These are phyloP conservation scores for Siniperca knerii DNA, from an alignment of 2,113 vertebrate genomes.

Conservation along the genomic window DNA sequence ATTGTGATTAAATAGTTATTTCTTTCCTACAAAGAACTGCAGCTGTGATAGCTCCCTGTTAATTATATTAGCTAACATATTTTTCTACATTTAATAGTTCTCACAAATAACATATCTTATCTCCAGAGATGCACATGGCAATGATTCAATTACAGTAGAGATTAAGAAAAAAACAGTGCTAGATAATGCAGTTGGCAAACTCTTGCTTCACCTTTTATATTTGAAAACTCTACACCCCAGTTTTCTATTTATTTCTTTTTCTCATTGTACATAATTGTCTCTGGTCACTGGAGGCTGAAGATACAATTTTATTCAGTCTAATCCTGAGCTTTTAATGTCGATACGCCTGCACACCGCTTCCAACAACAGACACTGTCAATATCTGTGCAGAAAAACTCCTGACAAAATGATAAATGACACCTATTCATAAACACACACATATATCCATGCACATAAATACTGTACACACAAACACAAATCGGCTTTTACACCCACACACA, in stretches of 20 bases:
- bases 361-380: slow-evolving; percentile 48
- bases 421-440: slow-evolving; percentile 34
- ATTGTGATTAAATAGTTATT: slow-evolving; percentile 82
- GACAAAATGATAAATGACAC: slow-evolving; percentile 67
- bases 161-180: slow-evolving; percentile 37
- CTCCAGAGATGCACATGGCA: slow-evolving; percentile 82
- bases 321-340: slow-evolving; percentile 49
- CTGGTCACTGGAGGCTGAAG: slow-evolving; percentile 28
- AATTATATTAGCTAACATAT: slow-evolving; percentile 85
- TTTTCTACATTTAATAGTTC: slow-evolving; percentile 82
- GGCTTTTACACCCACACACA: slow-evolving; percentile 45
- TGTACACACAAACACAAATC: slow-evolving; percentile 30
- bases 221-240: slow-evolving; percentile 46
- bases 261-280: slow-evolving; percentile 42
- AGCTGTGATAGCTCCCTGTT: slow-evolving; percentile 85
- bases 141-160: slow-evolving; percentile 79
- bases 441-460: slow-evolving; percentile 61
- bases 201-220: slow-evolving; percentile 49
- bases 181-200: slow-evolving; percentile 47
- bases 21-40: slow-evolving; percentile 80
- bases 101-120: slow-evolving; percentile 82
- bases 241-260: slow-evolving; percentile 35
- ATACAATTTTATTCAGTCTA: slow-evolving; percentile 53
- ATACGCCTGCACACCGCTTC: slow-evolving; percentile 20
- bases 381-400: slow-evolving; percentile 57